Evolutionary conservation across 2,888 invertebrate genomes (phyloP).

Genomic region (Ophraella communa): DNA sequence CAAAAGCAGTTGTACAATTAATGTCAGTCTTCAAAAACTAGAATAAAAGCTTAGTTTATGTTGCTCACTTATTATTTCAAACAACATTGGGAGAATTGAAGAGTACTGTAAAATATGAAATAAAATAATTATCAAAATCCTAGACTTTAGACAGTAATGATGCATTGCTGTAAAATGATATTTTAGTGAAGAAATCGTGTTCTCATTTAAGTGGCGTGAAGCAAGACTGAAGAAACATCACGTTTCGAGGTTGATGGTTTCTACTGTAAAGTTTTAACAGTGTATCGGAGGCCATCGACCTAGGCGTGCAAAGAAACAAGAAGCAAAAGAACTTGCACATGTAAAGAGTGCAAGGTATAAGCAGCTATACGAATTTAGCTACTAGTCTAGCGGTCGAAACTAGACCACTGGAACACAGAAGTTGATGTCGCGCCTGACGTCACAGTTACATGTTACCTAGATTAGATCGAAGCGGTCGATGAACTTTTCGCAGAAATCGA

Average conservation of each 20-base stretch:
- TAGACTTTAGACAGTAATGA: too few species aligned
- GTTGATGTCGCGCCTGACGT: constrained; percentile 58
- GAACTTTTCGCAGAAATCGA: constrained; percentile 37
- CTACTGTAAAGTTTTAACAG: background rate
- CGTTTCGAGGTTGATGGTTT: background rate
- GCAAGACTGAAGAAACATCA: too few species aligned
- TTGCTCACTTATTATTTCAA: too few species aligned
- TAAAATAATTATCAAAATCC: too few species aligned
- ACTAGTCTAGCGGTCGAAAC: constrained; percentile 49
- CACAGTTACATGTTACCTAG: constrained; percentile 56
- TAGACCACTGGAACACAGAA: constrained; percentile 60
- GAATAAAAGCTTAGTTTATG: too few species aligned
- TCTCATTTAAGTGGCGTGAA: too few species aligned
- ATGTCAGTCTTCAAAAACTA: too few species aligned
- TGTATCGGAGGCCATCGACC: constrained; percentile 42
- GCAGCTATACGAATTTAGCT: constrained; percentile 33
- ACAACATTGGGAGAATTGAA: too few species aligned
- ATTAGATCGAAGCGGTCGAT: constrained; percentile 34
- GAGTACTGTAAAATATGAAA: too few species aligned
- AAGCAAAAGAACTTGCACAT: constrained; percentile 36
- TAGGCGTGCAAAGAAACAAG: constrained; percentile 24
- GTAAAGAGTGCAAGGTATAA: constrained; percentile 43
- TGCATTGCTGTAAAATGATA: too few species aligned
- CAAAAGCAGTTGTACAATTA: too few species aligned
- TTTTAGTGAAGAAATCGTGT: too few species aligned